A percentile compares a stretch with the other conserved stretches of the same genome.
Conservation (phyloP, 1,140 invertebrate genomes). For the Belonocnema kinseyi region DNA sequence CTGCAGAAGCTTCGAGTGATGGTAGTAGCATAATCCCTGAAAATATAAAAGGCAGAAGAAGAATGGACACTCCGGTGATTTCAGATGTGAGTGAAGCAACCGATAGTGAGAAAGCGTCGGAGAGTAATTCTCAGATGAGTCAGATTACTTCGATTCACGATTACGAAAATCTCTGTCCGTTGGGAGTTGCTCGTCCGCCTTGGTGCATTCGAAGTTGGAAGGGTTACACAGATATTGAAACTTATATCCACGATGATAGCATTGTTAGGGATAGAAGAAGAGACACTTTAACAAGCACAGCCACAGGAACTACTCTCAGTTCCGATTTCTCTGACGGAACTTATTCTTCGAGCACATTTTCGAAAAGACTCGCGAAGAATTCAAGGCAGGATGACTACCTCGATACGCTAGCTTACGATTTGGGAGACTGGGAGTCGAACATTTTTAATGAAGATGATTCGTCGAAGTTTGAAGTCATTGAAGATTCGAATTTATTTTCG, state of each 20-base stretch:
- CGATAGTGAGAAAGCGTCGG: neutral
- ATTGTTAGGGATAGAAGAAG: slow-evolving; percentile 77
- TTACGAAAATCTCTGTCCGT: slow-evolving; percentile 82
- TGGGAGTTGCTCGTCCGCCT: slow-evolving; percentile 81
- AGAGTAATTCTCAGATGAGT: slow-evolving; percentile 67
- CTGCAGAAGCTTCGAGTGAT: slow-evolving; percentile 33
- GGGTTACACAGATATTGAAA: slow-evolving; percentile 81
- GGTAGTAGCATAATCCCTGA: slow-evolving; percentile 26
- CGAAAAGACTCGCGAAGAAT: slow-evolving; percentile 63
- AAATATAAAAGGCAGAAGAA: slow-evolving; percentile 48
- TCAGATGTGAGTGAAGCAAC: slow-evolving; percentile 45
- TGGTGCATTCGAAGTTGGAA: slow-evolving; percentile 83
- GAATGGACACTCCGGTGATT: slow-evolving; percentile 51
- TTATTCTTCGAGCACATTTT: slow-evolving; percentile 72
- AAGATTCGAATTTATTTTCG: slow-evolving; percentile 73
- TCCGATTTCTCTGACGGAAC: slow-evolving; percentile 67
- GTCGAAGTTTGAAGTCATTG: slow-evolving; percentile 36
- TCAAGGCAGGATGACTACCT: slow-evolving; percentile 77
- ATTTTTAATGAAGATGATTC: slow-evolving; percentile 42
- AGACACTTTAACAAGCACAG: slow-evolving; percentile 77
- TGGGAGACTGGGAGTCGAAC: slow-evolving; percentile 67
- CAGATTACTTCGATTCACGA: slow-evolving; percentile 80
- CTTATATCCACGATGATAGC: slow-evolving; percentile 80
- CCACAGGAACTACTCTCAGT: slow-evolving; percentile 65
- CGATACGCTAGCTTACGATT: slow-evolving; percentile 75